A percentile compares a stretch with the other conserved stretches of the same genome.
These are phyloP conservation scores for Nomada fabriciana DNA, from an alignment of 2,888 invertebrate genomes.

Conservation along the genomic window DNA sequence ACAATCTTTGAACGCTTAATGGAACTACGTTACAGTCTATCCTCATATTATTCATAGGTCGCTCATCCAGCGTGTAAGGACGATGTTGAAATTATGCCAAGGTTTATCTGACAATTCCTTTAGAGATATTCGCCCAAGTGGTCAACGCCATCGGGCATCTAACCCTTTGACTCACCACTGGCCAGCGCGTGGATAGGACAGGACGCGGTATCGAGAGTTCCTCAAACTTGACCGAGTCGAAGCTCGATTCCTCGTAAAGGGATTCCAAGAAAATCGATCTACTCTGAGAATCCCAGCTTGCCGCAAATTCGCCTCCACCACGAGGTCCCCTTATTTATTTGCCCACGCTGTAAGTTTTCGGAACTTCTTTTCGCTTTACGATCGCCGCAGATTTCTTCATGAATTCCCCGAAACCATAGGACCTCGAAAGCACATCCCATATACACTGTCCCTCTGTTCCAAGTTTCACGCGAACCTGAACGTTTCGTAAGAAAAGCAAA, in stretches of 20 bases:
- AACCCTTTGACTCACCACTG: conserved; percentile 63
- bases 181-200: conserved; percentile 22
- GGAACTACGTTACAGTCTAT: conserved; percentile 14
- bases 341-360: not conserved
- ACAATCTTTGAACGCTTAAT: conserved; percentile 25
- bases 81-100: conserved; percentile 56
- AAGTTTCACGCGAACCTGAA: not conserved
- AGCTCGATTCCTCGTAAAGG: conserved; percentile 1
- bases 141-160: conserved; percentile 51
- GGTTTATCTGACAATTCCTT: conserved; percentile 44
- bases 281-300: conserved; percentile 2
- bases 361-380: not conserved
- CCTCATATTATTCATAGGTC: conserved; percentile 33
- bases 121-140: conserved; percentile 41
- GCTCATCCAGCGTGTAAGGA: conserved; percentile 32
- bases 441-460: not conserved
- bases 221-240: conserved; percentile 1
- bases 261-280: conserved; percentile 44
- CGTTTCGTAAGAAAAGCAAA: not conserved
- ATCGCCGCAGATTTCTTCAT: not conserved
- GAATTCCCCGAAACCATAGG: not conserved
- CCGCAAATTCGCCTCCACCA: conserved; percentile 3
- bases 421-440: not conserved
- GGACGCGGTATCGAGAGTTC: not conserved
- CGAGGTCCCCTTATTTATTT: conserved; percentile 1